A percentile compares a stretch with the other conserved stretches of the same genome.
These are phyloP conservation scores for Fulmarus glacialis DNA, from an alignment of 2,113 vertebrate genomes.

Conservation along the genomic window DNA sequence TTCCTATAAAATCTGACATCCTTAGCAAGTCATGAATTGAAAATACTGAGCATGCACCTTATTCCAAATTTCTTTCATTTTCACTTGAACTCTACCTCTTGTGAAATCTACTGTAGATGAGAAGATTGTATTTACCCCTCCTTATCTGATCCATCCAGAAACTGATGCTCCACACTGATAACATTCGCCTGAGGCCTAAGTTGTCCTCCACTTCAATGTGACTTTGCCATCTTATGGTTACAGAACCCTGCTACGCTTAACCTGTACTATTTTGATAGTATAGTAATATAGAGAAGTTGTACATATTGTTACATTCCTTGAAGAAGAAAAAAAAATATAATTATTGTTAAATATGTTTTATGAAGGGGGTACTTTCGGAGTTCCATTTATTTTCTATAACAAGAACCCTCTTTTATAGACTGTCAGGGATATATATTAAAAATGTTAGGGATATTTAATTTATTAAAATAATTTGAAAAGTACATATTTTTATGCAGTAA, in stretches of 20 bases:
- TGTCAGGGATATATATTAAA: conserved; percentile 82
- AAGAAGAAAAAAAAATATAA: conserved; percentile 65
- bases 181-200: conserved; percentile 27
- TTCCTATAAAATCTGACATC: conserved; percentile 40
- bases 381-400: conserved; percentile 83
- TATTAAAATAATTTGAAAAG: conserved; percentile 84
- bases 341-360: conserved; percentile 82
- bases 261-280: conserved; percentile 77
- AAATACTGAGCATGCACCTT: conserved; percentile 75
- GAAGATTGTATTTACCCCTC: conserved; percentile 65
- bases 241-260: conserved; percentile 63
- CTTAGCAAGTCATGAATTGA: conserved; percentile 51
- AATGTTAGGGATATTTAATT: conserved; percentile 81
- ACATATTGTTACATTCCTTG: conserved; percentile 83
- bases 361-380: conserved; percentile 81
- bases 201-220: conserved; percentile 71
- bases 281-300: conserved; percentile 76
- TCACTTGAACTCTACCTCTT: conserved; percentile 84
- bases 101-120: conserved; percentile 91
- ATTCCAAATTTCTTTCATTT: conserved; percentile 60
- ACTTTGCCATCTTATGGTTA: conserved; percentile 61
- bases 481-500: conserved; percentile 84
- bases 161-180: conserved; percentile 59
- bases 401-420: conserved; percentile 83
- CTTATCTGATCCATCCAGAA: conserved; percentile 70